Evolutionary conservation across 2,113 vertebrate species (phyloP), one percentile per base, ranked within the genome.

Genomic region (Chauna torquata): DNA sequence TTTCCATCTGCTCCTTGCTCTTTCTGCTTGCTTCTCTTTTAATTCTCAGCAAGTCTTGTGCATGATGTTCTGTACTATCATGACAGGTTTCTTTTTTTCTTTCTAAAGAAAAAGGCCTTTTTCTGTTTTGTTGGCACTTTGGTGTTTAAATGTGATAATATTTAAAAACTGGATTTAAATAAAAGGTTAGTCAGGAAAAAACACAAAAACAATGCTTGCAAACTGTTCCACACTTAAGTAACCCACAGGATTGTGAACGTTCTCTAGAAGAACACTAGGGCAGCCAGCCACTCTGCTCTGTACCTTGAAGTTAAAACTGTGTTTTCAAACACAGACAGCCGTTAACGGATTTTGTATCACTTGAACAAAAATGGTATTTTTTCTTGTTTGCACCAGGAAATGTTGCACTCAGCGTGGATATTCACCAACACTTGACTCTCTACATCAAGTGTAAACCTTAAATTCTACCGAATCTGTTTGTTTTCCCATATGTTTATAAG

Each of bases 11-110:
- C 71, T 95, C 61, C 86, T 65, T 2, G 5, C 70, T 77, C 47
- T 34, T 78, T 88, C 94, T 92, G 74, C 92, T 90, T 86, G 76
- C 89, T 96, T 58, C 83, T 83, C 66, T 91, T 90, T 97, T 65
- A 92, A 74, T 86, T 97, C 92, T 96, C 82, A 7, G 71, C 61
- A 10, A 85, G 92, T 93, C 96, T 97, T 1, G 70, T 97, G 97
- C 95, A 92, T 95, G 96, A 86, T 15, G 28, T 93, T 90, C 91
- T 83, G 57, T 96, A 22, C 92, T 88, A 62, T 82, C 87, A 94
- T 78, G 13, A 38, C 91, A 42, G 42, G 78, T 32, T 91, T 68
- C 54, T 88, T 93, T 82, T 82, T 75, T 32, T 82, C 57, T 52
- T 91, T 78, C 64, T 70, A 9, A 50, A 89, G 69, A 79, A 62